Conservation (phyloP, 2,113 vertebrate genomes). For the Gracilinanus agilis region DNA sequence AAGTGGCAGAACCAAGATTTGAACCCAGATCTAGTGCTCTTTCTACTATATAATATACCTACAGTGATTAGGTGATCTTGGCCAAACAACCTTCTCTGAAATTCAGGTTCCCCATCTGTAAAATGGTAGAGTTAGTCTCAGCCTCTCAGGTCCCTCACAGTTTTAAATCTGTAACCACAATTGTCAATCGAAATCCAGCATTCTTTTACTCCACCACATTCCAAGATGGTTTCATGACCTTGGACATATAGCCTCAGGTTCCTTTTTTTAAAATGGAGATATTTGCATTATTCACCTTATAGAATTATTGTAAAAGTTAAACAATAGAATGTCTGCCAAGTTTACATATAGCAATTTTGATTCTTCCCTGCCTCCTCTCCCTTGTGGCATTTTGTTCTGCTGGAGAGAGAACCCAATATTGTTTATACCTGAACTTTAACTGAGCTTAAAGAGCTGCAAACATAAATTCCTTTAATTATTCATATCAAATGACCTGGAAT, state of each 20-base stretch:
- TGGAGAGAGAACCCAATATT: not conserved
- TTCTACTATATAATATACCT: not conserved
- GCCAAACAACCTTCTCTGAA: not conserved
- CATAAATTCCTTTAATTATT: slow-evolving; percentile 4
- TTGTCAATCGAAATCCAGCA: not conserved
- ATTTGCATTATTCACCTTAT: not conserved
- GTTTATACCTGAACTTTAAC: slow-evolving; percentile 9
- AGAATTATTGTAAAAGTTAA: not conserved
- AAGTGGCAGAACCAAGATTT: not conserved
- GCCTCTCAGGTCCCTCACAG: not conserved
- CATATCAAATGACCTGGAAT: not conserved
- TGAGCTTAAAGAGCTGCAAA: slow-evolving; percentile 19
- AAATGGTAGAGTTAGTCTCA: not conserved
- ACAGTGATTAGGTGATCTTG: not conserved
- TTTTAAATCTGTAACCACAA: not conserved
- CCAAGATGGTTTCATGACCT: not conserved
- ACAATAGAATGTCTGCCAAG: not conserved
- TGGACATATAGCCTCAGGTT: not conserved
- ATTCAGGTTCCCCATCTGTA: not conserved
- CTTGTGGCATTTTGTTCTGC: not conserved
- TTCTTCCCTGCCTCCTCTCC: not conserved
- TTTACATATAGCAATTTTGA: not conserved
- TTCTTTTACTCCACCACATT: not conserved
- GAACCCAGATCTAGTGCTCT: not conserved
- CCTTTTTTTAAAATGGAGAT: not conserved